Conservation (phyloP, 2,113 vertebrate species). For the Smithornis capensis region DNA sequence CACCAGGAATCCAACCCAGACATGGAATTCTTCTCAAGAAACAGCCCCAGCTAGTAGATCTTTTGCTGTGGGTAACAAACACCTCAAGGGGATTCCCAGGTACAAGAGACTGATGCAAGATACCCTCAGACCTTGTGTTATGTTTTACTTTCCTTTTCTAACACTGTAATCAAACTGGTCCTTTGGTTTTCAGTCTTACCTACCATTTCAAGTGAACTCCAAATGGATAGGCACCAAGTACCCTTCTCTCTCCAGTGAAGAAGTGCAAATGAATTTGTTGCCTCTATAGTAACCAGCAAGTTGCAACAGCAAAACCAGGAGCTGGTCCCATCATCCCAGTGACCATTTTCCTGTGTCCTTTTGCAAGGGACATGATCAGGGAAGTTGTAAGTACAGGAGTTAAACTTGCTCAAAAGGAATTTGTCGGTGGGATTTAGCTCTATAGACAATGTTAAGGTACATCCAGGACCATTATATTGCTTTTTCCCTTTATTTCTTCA, state of each 20-base stretch:
- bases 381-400: neutral
- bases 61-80: neutral
- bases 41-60: neutral
- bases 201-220: neutral
- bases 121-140: rapidly evolving
- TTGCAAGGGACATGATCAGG: neutral
- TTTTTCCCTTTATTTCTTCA: neutral
- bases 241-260: neutral
- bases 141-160: neutral
- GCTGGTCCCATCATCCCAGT: neutral
- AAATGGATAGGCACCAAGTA: neutral
- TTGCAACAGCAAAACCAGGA: neutral
- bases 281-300: neutral
- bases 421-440: neutral
- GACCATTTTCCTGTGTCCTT: neutral
- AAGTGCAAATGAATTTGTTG: neutral
- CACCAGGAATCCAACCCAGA: neutral
- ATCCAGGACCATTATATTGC: neutral
- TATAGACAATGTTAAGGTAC: neutral
- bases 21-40: neutral
- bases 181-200: neutral
- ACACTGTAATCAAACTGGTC: neutral
- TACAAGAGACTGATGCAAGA: neutral
- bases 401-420: neutral
- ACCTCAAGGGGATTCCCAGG: neutral